Percentiles rank a stretch among this genome's conserved stretches.
These are phyloP conservation scores for Embidobia sp. DNA, from an alignment of 2,888 invertebrate genomes.

Conservation along the genomic window DNA sequence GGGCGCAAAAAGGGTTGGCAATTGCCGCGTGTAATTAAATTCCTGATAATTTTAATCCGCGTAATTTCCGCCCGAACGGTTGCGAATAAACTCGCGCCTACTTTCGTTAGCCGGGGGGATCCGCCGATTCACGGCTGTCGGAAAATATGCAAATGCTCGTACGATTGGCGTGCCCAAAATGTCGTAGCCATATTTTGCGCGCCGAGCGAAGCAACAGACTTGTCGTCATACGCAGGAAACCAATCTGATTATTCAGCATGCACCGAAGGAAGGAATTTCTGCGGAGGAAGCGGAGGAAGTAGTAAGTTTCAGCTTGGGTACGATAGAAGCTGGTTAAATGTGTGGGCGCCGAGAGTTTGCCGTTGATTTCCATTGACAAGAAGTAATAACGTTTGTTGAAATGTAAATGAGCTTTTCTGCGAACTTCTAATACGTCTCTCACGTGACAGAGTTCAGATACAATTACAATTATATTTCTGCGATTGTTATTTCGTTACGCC, in stretches of 20 bases:
- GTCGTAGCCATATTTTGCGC: conserved; percentile 36
- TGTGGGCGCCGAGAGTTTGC: conserved; percentile 65
- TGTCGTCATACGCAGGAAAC: conserved; percentile 51
- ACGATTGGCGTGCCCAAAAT: conserved; percentile 36
- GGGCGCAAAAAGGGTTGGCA: conserved; percentile 1
- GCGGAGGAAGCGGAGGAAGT: conserved; percentile 50
- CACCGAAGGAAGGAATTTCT: conserved; percentile 57
- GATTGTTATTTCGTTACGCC: conserved; percentile 7
- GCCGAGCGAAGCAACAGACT: conserved; percentile 44
- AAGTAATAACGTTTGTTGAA: conserved; percentile 75
- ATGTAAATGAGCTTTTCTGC: conserved; percentile 71
- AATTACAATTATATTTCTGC: conserved; percentile 29
- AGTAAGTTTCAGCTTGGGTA: conserved; percentile 54
- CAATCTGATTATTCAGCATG: conserved; percentile 60
- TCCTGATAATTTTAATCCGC: no score
- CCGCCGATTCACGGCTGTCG: neutral
- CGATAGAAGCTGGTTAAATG: conserved; percentile 58
- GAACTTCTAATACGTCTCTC: conserved; percentile 69
- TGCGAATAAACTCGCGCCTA: conserved; percentile 4
- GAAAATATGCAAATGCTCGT: conserved; percentile 46
- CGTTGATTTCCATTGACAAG: conserved; percentile 73
- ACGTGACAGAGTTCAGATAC: conserved; percentile 25
- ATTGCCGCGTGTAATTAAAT: conserved; percentile 31
- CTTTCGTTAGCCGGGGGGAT: conserved; percentile 13
- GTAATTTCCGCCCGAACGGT: no score